A percentile compares a stretch with the other conserved stretches of the same genome.
phyloP scores from a whole-genome alignment of 53 echinoderm and acorn worm species.

The Pentamera pediparva region DNA sequence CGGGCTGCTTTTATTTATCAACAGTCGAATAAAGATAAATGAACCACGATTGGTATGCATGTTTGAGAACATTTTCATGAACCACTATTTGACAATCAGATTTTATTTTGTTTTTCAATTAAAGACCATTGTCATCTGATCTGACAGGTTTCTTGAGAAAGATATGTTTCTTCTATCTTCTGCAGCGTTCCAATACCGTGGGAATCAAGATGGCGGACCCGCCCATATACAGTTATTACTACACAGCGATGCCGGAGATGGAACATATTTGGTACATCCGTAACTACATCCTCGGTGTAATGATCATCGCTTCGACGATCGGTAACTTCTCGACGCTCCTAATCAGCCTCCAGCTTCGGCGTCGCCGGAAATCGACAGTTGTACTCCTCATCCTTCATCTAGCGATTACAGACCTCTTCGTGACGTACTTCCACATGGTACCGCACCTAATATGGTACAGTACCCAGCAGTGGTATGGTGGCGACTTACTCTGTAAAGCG shows the following conservation, averaged over 20 bases:
- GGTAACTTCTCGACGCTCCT: slow-evolving; percentile 83
- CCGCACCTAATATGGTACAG: slow-evolving; percentile 76
- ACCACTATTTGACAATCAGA: no score
- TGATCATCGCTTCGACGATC: slow-evolving; percentile 81
- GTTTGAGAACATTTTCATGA: no score
- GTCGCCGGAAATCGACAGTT: slow-evolving; percentile 85
- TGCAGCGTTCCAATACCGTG: no score
- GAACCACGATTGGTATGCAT: no score
- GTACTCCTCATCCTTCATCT: slow-evolving; percentile 83
- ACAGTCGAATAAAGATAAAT: no score
- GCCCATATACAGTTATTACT: neutral
- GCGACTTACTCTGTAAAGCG: slow-evolving; percentile 72
- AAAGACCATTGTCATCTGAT: no score
- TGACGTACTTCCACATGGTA: slow-evolving; percentile 88
- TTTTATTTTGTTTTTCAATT: no score
- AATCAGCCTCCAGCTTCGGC: slow-evolving; percentile 65
- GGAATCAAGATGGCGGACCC: no score
- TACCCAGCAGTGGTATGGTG: slow-evolving; percentile 68
- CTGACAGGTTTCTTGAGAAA: no score
- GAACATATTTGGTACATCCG: neutral
- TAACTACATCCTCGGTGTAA: slow-evolving; percentile 19
- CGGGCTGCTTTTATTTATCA: no score
- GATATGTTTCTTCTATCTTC: no score
- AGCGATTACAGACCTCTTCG: slow-evolving; percentile 74
- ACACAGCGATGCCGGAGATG: slow-evolving; percentile 22